Base-by-base conservation (phyloP, 2,113 vertebrate genomes). In the Heterotilapia buettikoferi region DNA sequence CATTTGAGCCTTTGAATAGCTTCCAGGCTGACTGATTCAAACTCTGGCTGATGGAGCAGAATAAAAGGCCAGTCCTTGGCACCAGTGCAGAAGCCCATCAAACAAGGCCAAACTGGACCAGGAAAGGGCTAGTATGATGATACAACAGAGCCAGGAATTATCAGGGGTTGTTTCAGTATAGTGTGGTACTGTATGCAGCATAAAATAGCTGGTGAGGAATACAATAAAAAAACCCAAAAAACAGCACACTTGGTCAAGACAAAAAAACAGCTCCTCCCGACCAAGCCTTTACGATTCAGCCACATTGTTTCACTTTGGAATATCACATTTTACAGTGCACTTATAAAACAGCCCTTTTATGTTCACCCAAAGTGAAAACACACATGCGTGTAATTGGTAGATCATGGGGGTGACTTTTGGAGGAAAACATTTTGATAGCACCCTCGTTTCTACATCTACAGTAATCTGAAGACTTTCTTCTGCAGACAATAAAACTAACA, bases 311-410 rank as follows among this genome's bases (percentile, higher is more conserved):
- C 94, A 90, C 85, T 92, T 89, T 86, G 85, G 52, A 88, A 90
- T 93, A 94, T 94, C 86, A 90, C 79, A 90, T 94, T 96, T 95
- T 94, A 95, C 92, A 93, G 84, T 71, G 82, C 47, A 84, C 89
- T 88, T 90, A 91, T 92, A 93, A 95, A 96, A 92, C 84, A 61
- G 85, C 63, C 71, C 90, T 94, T 95, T 94, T 91, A 93, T 94
- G 90, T 90, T 91, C 85, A 56, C 89, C 84, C 80, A 94, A 94
- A 95, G 90, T 91, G 90, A 81, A 93, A 95, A 95, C 92, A 95
- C 94, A 96, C 93, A 95, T 95, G 95, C 88, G 84, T 93, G 89
- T 94, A 92, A 95, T 93, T 92, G 93, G 87, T 85, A 95, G 93
- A 94, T 95, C 87, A 94, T 84, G 86, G 86, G 80, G 90, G 92